phyloP scores from a whole-genome alignment of 2,888 invertebrate species.

The Sisyra terminalis region DNA sequence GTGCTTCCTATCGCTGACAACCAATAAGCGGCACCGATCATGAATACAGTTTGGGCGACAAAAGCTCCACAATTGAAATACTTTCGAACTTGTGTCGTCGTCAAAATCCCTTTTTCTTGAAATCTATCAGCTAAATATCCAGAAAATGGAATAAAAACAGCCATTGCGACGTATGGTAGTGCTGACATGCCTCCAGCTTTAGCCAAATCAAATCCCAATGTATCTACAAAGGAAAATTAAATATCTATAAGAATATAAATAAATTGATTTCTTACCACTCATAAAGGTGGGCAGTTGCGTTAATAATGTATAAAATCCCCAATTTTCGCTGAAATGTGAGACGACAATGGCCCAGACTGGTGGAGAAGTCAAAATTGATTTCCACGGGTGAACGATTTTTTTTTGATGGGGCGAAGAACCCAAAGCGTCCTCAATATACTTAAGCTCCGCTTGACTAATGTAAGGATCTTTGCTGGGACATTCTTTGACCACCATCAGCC shows the following conservation, averaged over 20 bases:
- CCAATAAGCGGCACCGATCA: slow-evolving; percentile 66
- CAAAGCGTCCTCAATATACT: slow-evolving; percentile 48
- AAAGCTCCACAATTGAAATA: slow-evolving; percentile 59
- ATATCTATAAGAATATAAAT: background rate
- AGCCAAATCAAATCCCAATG: slow-evolving; percentile 51
- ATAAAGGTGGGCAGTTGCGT: slow-evolving; percentile 72
- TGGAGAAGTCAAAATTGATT: slow-evolving; percentile 50
- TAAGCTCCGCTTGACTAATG: slow-evolving; percentile 54
- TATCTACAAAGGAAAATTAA: slow-evolving; percentile 34
- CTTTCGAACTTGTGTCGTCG: slow-evolving; percentile 54
- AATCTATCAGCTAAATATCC: slow-evolving; percentile 75
- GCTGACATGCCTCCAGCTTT: slow-evolving; percentile 74
- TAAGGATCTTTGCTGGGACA: slow-evolving; percentile 57
- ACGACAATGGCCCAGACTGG: slow-evolving; percentile 73
- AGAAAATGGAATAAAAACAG: slow-evolving; percentile 57
- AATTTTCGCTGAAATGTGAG: slow-evolving; percentile 77
- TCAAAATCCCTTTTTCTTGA: slow-evolving; percentile 41
- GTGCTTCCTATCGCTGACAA: slow-evolving; percentile 49
- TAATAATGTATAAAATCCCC: slow-evolving; percentile 77
- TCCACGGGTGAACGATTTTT: slow-evolving; percentile 56
- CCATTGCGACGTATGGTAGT: slow-evolving; percentile 80
- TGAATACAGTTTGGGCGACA: slow-evolving; percentile 65
- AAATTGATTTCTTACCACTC: slow-evolving; percentile 37
- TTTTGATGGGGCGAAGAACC: slow-evolving; percentile 30
- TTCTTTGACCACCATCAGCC: slow-evolving; percentile 55